Conservation (phyloP, 2,888 invertebrate genomes). For the Esperia sulphurella region DNA sequence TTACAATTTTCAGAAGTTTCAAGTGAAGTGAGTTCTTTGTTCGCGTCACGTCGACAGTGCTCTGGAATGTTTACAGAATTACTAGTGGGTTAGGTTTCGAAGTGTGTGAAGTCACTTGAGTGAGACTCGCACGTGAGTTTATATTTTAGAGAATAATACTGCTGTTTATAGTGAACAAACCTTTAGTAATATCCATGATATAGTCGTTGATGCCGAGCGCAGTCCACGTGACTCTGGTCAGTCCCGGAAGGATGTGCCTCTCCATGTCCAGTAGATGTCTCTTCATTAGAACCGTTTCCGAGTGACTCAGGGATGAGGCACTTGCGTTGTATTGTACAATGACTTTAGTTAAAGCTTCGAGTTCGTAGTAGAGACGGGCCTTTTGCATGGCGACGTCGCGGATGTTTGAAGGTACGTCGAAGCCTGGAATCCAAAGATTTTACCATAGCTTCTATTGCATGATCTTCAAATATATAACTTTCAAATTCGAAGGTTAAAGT, state of each 20-base stretch:
- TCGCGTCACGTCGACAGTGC: no score
- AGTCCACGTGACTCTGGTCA: conserved; percentile 91
- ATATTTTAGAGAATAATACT: no score
- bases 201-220: conserved; percentile 90
- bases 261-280: conserved; percentile 85
- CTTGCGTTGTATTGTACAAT: conserved; percentile 83
- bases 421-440: conserved; percentile 43
- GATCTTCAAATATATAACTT: no score
- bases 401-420: conserved; percentile 65
- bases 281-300: conserved; percentile 86
- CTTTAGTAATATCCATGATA: conserved; percentile 68
- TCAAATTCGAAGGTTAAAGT: no score
- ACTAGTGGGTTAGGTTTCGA: no score
- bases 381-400: conserved; percentile 81
- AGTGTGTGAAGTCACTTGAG: no score
- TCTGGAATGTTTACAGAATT: no score
- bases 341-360: conserved; percentile 80
- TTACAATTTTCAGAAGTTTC: no score
- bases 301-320: conserved; percentile 81
- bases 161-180: conserved; percentile 21
- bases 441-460: no score
- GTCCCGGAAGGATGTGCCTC: conserved; percentile 87
- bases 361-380: conserved; percentile 81
- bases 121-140: no score
- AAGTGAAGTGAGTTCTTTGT: no score